Percentiles rank a stretch among this genome's conserved stretches.
These are phyloP conservation scores for Eledone cirrhosa DNA, from an alignment of 2,888 invertebrate genomes.

Conservation along the genomic window DNA sequence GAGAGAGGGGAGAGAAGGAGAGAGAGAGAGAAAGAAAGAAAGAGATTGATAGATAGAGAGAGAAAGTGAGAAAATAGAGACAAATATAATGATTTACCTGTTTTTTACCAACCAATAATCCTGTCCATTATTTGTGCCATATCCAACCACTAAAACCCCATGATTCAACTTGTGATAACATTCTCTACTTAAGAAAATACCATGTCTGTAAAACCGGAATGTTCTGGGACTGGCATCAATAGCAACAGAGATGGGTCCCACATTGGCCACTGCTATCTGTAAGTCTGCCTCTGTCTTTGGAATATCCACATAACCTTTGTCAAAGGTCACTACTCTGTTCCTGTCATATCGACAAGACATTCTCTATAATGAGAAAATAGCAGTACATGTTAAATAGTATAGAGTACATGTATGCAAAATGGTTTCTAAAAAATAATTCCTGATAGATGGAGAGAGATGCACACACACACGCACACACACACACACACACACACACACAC, in stretches of 20 bases:
- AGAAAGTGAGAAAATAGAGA: too few species aligned
- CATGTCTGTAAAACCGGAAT: constrained; percentile 43
- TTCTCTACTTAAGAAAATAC: constrained; percentile 39
- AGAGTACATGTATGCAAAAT: too few species aligned
- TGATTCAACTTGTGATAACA: constrained; percentile 38
- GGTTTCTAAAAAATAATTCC: too few species aligned
- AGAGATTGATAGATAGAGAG: too few species aligned
- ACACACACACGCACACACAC: too few species aligned
- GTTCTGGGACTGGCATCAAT: constrained; percentile 82
- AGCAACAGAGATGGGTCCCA: constrained; percentile 79
- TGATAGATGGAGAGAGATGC: too few species aligned
- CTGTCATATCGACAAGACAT: constrained; percentile 48
- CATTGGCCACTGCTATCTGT: constrained; percentile 41
- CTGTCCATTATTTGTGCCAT: constrained; percentile 36
- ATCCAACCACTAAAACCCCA: constrained; percentile 42
- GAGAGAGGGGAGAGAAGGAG: too few species aligned
- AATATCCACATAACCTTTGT: constrained; percentile 44
- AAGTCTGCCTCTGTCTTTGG: constrained; percentile 35
- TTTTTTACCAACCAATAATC: constrained; percentile 52
- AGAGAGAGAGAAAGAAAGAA: too few species aligned
- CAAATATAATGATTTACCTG: constrained; percentile 34
- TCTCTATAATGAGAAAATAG: constrained; percentile 54
- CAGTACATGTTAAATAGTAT: too few species aligned
- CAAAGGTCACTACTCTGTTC: constrained; percentile 44
- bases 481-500: too few species aligned